Percentiles rank a stretch among this genome's conserved stretches.
phyloP scores from a whole-genome alignment of 2,888 invertebrate species.

The Oscheius sp. region DNA sequence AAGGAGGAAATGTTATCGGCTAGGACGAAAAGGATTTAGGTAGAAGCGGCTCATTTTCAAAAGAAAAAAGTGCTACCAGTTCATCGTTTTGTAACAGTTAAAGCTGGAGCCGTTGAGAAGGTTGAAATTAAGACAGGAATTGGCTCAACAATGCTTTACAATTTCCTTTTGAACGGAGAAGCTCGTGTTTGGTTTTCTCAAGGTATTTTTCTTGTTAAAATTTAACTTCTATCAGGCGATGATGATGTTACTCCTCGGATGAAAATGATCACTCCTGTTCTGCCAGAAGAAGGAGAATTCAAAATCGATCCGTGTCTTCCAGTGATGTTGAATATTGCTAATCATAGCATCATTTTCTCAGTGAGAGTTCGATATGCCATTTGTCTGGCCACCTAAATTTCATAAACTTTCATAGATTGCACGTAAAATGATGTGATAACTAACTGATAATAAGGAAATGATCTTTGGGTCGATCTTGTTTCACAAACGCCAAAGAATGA shows the following conservation, averaged over 20 bases:
- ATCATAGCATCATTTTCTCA: constrained; percentile 9
- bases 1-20: no score
- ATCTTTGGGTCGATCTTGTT: no score
- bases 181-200: constrained; percentile 34
- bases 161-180: constrained; percentile 32
- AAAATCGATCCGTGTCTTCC: not conserved
- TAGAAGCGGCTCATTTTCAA: not conserved
- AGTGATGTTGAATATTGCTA: not conserved
- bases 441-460: not conserved
- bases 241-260: constrained; percentile 35
- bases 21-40: no score
- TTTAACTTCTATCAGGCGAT: constrained; percentile 6
- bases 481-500: not conserved
- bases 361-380: constrained; percentile 13
- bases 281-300: constrained; percentile 29
- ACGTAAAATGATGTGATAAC: not conserved
- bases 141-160: constrained; percentile 11
- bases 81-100: not conserved
- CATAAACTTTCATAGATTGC: constrained; percentile 4
- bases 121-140: constrained; percentile 3
- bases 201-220: constrained; percentile 11
- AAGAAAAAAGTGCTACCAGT: not conserved
- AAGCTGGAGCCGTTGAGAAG: not conserved
- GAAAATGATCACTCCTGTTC: constrained; percentile 27
- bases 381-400: not conserved